phyloP scores from a whole-genome alignment of 2,888 invertebrate species.

The Standfussiana lucernea region DNA sequence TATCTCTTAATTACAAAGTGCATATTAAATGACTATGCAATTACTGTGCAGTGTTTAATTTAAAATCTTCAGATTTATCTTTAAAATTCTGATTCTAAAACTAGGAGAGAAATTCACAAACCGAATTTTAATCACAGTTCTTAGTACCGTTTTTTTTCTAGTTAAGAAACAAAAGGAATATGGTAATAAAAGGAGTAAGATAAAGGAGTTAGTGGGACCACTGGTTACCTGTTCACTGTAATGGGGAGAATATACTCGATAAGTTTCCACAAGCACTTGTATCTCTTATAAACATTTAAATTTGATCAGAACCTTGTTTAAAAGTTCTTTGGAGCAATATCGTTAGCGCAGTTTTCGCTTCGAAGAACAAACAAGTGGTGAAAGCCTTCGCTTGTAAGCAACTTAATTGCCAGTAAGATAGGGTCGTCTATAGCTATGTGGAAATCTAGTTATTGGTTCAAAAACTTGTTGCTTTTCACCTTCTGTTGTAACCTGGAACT shows the following conservation, averaged over 20 bases:
- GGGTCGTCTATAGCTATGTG: background rate
- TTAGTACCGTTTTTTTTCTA: slow-evolving; percentile 20
- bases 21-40: slow-evolving; percentile 39
- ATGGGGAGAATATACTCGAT: slow-evolving; percentile 34
- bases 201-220: slow-evolving; percentile 3
- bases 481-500: accelerated
- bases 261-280: slow-evolving; percentile 51
- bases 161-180: slow-evolving; percentile 29
- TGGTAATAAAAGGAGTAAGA: slow-evolving; percentile 20
- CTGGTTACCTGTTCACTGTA: background rate
- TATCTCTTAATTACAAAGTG: slow-evolving; percentile 16
- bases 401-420: slow-evolving; percentile 15
- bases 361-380: slow-evolving; percentile 57
- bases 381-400: slow-evolving; percentile 33
- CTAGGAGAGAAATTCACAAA: slow-evolving; percentile 1
- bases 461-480: background rate
- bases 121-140: slow-evolving; percentile 31
- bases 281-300: slow-evolving; percentile 62
- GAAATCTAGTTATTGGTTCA: background rate
- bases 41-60: slow-evolving; percentile 23
- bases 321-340: slow-evolving; percentile 65
- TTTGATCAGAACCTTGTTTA: slow-evolving; percentile 68
- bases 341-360: slow-evolving; percentile 63
- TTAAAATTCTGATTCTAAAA: background rate
- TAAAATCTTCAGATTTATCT: background rate